Conservation (phyloP, 92 coral and sea anemone species). For the Porites evermanni region DNA sequence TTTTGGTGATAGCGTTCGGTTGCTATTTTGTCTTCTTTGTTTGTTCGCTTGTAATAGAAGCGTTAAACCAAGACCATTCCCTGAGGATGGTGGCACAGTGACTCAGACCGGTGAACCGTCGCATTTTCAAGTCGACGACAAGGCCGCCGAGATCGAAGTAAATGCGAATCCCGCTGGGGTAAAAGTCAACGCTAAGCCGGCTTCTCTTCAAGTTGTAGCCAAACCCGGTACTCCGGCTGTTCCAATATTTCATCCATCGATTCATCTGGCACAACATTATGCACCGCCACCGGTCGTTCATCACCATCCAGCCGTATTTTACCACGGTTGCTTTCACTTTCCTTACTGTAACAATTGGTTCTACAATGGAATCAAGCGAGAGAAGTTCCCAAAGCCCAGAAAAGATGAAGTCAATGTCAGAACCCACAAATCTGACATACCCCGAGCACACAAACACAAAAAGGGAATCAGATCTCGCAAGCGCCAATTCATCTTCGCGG, state of each 20-base stretch:
- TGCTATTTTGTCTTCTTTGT: slow-evolving; percentile 16
- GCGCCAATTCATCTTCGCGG: slow-evolving; percentile 79
- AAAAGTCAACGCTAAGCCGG: slow-evolving; percentile 98
- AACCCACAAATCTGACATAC: slow-evolving; percentile 80
- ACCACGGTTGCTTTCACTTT: slow-evolving; percentile 44
- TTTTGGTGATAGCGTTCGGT: slow-evolving; percentile 20
- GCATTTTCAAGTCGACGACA: slow-evolving; percentile 99
- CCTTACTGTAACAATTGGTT: slow-evolving; percentile 77
- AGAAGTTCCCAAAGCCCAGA: slow-evolving; percentile 62
- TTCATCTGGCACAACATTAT: slow-evolving; percentile 91
- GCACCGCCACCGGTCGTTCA: slow-evolving; percentile 81
- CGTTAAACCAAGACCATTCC: slow-evolving; percentile 64
- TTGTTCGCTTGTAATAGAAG: slow-evolving; percentile 28
- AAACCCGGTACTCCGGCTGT: slow-evolving; percentile 97
- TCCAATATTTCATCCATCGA: slow-evolving; percentile 93
- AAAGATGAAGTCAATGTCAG: slow-evolving; percentile 37
- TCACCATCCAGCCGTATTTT: slow-evolving; percentile 81
- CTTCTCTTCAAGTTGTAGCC: slow-evolving; percentile 98
- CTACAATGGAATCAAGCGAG: slow-evolving; percentile 81
- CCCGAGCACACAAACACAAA: slow-evolving; percentile 46
- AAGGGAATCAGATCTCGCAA: slow-evolving; percentile 46
- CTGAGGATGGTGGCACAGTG: slow-evolving; percentile 73
- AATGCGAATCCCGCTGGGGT: slow-evolving; percentile 99
- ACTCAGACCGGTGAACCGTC: slow-evolving; percentile 98
- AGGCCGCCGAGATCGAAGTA: slow-evolving; percentile 98